Percentiles rank a stretch among this genome's conserved stretches.
Evolutionary conservation across 64 coral and sea anemone genomes (phyloP).

Genomic region (Stichodactyla mertensii): DNA sequence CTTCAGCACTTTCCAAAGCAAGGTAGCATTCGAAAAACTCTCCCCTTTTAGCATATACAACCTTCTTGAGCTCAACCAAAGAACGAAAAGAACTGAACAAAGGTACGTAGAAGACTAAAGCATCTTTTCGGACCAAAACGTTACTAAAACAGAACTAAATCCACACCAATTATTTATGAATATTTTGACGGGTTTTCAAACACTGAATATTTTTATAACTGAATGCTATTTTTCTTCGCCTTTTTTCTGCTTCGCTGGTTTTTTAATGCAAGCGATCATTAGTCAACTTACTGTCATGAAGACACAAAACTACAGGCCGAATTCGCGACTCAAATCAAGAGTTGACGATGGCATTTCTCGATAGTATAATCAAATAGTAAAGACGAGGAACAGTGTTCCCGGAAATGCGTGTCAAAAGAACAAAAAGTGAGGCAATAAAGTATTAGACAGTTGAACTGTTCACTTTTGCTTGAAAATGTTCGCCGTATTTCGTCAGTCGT

Average conservation of each 20-base stretch:
- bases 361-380: constrained; percentile 30
- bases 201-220: neutral
- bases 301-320: constrained; percentile 2
- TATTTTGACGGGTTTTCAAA: constrained; percentile 15
- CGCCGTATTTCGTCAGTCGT: neutral
- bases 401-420: constrained; percentile 23
- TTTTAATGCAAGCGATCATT: constrained; percentile 17
- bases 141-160: neutral
- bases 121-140: neutral
- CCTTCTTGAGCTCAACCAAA: neutral
- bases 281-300: constrained; percentile 16
- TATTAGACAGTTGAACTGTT: constrained; percentile 26
- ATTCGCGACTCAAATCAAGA: constrained; percentile 13
- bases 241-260: neutral
- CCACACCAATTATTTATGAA: neutral
- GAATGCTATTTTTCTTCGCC: neutral
- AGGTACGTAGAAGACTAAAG: neutral
- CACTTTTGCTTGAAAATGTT: constrained; percentile 21
- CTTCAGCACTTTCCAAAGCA: neutral
- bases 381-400: constrained; percentile 25
- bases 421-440: constrained; percentile 29
- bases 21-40: neutral
- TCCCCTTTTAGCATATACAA: neutral
- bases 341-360: constrained; percentile 21
- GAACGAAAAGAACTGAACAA: neutral